A percentile compares a stretch with the other conserved stretches of the same genome.
phyloP scores from a whole-genome alignment of 2,797 vertebrate species.

The Cebuella pygmaea region DNA sequence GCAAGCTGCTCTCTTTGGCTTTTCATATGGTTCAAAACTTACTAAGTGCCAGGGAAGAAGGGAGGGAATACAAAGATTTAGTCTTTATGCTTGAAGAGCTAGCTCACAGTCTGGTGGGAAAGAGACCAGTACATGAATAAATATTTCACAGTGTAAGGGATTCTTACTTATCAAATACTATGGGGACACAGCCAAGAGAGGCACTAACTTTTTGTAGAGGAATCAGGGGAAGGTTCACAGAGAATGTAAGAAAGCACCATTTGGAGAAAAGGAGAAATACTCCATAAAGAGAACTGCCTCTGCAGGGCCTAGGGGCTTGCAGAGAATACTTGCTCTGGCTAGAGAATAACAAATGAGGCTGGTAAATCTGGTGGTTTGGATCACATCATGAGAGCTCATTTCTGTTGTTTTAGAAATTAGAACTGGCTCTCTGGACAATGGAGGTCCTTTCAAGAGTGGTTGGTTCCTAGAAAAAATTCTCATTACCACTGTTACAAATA shows the following conservation, averaged over 20 bases:
- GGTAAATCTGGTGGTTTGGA: not conserved
- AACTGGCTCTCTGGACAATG: not conserved
- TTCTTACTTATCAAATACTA: not conserved
- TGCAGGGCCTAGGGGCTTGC: not conserved
- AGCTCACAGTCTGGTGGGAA: not conserved
- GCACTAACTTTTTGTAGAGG: not conserved
- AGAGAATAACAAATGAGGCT: not conserved
- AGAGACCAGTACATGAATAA: not conserved
- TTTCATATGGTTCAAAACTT: not conserved
- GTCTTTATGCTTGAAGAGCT: not conserved
- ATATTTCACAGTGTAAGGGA: not conserved
- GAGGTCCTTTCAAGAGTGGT: not conserved
- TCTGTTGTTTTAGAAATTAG: not conserved
- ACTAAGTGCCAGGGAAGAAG: not conserved
- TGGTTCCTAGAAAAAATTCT: not conserved
- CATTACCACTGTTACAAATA: not conserved
- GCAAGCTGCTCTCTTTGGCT: not conserved
- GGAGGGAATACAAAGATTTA: not conserved
- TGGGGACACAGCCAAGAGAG: not conserved
- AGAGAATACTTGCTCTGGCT: rapidly evolving
- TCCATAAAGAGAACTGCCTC: not conserved
- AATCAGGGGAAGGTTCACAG: not conserved
- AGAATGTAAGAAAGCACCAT: not conserved
- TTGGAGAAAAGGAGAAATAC: not conserved
- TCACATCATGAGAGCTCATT: not conserved